A percentile compares a stretch with the other conserved stretches of the same genome.
Evolutionary conservation across 2,888 invertebrate species (phyloP).

Genomic region (Napeogenes sylphis): DNA sequence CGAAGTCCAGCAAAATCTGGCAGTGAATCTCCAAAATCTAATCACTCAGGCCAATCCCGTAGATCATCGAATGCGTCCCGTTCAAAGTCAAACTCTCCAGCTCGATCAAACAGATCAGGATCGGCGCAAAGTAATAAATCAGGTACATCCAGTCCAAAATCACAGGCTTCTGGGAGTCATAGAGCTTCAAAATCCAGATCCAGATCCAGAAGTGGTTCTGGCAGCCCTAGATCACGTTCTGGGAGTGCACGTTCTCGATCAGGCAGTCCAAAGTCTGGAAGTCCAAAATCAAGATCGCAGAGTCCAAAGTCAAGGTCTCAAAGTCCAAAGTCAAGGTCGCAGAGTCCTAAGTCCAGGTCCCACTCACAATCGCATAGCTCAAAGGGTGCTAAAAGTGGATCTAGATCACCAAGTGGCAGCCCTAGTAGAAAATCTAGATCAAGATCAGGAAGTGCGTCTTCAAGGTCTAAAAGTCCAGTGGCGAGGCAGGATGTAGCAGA

Average conservation of each 20-base stretch:
- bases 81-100: slow-evolving; percentile 70
- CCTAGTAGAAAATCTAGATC: slow-evolving; percentile 54
- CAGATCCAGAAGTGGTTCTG: slow-evolving; percentile 55
- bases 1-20: slow-evolving; percentile 63
- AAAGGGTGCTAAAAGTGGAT: slow-evolving; percentile 47
- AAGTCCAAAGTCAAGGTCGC: slow-evolving; percentile 49
- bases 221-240: slow-evolving; percentile 41
- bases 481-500: slow-evolving; percentile 56
- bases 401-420: slow-evolving; percentile 69
- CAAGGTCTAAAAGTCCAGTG: slow-evolving; percentile 57
- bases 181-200: slow-evolving; percentile 58
- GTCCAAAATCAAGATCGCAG: slow-evolving; percentile 47
- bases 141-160: slow-evolving; percentile 64
- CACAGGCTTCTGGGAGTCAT: slow-evolving; percentile 64
- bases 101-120: slow-evolving; percentile 59
- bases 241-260: slow-evolving; percentile 50
- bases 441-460: slow-evolving; percentile 51
- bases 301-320: slow-evolving; percentile 49
- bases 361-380: slow-evolving; percentile 7
- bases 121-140: slow-evolving; percentile 70
- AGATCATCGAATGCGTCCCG: slow-evolving; percentile 60
- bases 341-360: slow-evolving; percentile 49
- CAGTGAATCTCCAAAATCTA: slow-evolving; percentile 68
- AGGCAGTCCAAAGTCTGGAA: slow-evolving; percentile 52
- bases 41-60: slow-evolving; percentile 51